Evolutionary conservation across 2,797 vertebrate genomes (phyloP).

Genomic region (Sparus aurata): DNA sequence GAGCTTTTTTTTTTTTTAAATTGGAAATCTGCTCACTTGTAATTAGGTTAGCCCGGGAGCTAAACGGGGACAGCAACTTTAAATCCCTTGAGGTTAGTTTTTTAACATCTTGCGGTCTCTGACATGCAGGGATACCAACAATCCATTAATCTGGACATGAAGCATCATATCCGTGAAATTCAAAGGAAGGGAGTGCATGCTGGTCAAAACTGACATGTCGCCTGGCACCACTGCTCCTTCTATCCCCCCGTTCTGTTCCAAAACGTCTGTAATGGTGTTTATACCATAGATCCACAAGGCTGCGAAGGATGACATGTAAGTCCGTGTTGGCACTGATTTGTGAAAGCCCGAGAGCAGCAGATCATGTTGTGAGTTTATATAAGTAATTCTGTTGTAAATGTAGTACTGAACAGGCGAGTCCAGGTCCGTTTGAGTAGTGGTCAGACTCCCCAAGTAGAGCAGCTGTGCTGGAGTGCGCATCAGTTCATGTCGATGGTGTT

Average conservation of each 20-base stretch:
- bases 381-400: constrained; percentile 20
- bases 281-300: constrained; percentile 49
- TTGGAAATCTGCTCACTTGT: constrained; percentile 52
- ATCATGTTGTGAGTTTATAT: constrained; percentile 8
- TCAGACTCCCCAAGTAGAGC: constrained; percentile 50
- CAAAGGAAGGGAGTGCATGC: constrained; percentile 68
- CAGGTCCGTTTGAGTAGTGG: constrained; percentile 60
- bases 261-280: constrained; percentile 31
- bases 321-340: constrained; percentile 65
- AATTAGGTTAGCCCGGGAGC: constrained; percentile 57
- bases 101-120: constrained; percentile 50
- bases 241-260: constrained; percentile 8
- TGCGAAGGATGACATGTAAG: constrained; percentile 44
- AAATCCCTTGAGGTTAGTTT: constrained; percentile 61
- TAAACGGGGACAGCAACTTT: constrained; percentile 50
- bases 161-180: constrained; percentile 37
- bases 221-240: constrained; percentile 29
- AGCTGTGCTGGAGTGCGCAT: constrained; percentile 47
- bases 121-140: constrained; percentile 72
- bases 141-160: constrained; percentile 45
- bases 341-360: constrained; percentile 34
- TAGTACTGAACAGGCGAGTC: constrained; percentile 33
- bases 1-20: constrained; percentile 54
- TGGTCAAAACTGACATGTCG: constrained; percentile 44
- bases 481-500: constrained; percentile 99